Evolutionary conservation across 2,113 vertebrate genomes (phyloP), one percentile per base, ranked within the genome.

Genomic region (Chiloscyllium plagiosum): DNA sequence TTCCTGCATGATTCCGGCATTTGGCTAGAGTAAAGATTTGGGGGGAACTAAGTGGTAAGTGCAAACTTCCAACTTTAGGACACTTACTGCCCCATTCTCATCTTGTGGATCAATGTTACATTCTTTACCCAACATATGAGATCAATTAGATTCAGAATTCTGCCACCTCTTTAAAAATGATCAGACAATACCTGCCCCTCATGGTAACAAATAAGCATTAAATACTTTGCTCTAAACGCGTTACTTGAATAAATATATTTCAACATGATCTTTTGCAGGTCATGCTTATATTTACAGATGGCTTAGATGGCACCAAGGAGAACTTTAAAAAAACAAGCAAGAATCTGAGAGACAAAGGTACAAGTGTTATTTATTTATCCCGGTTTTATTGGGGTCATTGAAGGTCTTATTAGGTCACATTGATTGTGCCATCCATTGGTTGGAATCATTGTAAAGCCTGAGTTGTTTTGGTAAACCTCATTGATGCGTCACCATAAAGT

Each of bases 221-320:
- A n/a, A 66, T 93, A 33, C 10, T 65, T 68, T 33, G 5, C 61
- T 37, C 17, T 93, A 93, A 66, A 37, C 66, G 29, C 8, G 61
- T 93, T 68, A 22, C n/a, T 37, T 66, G 89, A 22, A 37, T 37
- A 66, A 93, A 65, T 66, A 42, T 89, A 6, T 56, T 89, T 56
- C 24, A 89, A 89, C 22, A 69, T 47, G 20, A 29, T 96, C 96
- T 96, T 61, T 96, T 50, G 80, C 95, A 99, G 99, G 97, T 98
- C 96, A 96, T 99, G 83, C 96, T 99, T 96, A 97, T 99, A 87
- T 99, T 99, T 97, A 98, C 98, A 1, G 98, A 99, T 37, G 98
- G 98, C 42, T 96, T 98, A 37, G 98, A 99, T 96, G 98, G 97
- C 76, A 96, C 97, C 0, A 96, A 98, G 96, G 96, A 98, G 96